Evolutionary conservation across 2,797 vertebrate species (phyloP).

Genomic region (Trichosurus vulpecula): DNA sequence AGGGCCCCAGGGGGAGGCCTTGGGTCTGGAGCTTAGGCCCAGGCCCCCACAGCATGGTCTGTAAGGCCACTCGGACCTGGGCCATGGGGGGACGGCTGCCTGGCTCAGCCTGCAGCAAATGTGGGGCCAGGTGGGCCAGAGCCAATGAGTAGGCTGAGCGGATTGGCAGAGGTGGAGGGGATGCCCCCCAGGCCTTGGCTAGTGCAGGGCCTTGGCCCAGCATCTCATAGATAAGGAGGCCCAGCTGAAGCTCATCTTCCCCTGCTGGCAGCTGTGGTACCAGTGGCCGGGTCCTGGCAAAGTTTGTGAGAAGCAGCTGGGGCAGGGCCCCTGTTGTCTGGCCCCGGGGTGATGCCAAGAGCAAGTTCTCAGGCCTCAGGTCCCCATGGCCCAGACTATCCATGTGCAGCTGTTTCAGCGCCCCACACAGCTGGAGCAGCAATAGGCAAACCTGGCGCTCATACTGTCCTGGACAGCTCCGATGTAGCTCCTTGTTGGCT

Average conservation of each 20-base stretch:
- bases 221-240: constrained; percentile 83
- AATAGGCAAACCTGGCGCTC: constrained; percentile 85
- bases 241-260: constrained; percentile 81
- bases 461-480: constrained; percentile 76
- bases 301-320: constrained; percentile 83
- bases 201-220: constrained; percentile 63
- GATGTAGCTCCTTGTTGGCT: constrained; percentile 64
- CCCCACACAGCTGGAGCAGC: constrained; percentile 87
- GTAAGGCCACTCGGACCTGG: constrained; percentile 82
- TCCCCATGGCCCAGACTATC: constrained; percentile 67
- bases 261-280: neutral
- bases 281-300: constrained; percentile 59
- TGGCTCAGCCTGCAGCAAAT: constrained; percentile 75
- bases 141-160: constrained; percentile 70
- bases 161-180: constrained; percentile 69
- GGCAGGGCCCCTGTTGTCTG: constrained; percentile 71
- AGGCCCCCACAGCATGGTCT: constrained; percentile 91
- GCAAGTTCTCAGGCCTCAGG: constrained; percentile 83
- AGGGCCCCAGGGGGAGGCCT: constrained; percentile 54
- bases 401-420: constrained; percentile 83
- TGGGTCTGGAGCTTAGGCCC: constrained; percentile 75
- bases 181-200: constrained; percentile 60
- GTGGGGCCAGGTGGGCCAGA: constrained; percentile 81
- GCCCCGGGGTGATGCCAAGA: constrained; percentile 69
- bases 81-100: constrained; percentile 26